A percentile compares a stretch with the other conserved stretches of the same genome.
phyloP scores from a whole-genome alignment of 2,797 vertebrate species.

The Poeciliopsis turneri region DNA sequence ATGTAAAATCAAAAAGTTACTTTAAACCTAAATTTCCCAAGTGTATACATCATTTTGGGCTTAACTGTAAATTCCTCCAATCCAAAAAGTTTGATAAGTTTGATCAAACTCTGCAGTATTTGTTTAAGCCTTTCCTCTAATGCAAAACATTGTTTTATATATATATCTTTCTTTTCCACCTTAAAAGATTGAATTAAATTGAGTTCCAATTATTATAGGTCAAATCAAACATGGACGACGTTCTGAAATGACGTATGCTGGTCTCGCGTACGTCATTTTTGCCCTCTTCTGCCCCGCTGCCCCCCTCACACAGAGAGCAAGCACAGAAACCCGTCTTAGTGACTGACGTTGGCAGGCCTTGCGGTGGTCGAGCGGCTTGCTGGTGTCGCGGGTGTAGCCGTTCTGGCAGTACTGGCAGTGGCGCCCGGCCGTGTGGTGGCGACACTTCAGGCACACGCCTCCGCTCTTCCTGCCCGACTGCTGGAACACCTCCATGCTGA shows the following conservation, averaged over 20 bases:
- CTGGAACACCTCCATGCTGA: constrained; percentile 90
- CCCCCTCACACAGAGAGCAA: not conserved
- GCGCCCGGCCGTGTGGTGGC: constrained; percentile 88
- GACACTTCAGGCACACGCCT: constrained; percentile 90
- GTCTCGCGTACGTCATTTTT: not conserved
- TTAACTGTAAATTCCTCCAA: not conserved
- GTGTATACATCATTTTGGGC: not conserved
- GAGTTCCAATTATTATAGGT: not conserved
- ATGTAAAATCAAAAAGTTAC: not conserved
- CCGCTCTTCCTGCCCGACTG: constrained; percentile 89
- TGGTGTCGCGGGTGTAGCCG: constrained; percentile 86
- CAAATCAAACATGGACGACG: not conserved
- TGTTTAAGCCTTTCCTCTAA: not conserved
- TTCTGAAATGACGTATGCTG: not conserved
- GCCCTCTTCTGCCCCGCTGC: not conserved
- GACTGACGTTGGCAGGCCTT: constrained; percentile 90
- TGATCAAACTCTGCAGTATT: not conserved
- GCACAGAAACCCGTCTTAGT: constrained; percentile 5
- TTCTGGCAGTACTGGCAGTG: constrained; percentile 93
- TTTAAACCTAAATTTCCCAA: not conserved
- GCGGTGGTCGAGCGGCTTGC: constrained; percentile 83
- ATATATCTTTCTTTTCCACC: not conserved
- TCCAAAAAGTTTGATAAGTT: not conserved
- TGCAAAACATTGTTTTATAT: not conserved
- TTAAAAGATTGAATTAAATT: not conserved